Base-by-base conservation (phyloP, 2,888 invertebrate species). In the Phengaris alcon region DNA sequence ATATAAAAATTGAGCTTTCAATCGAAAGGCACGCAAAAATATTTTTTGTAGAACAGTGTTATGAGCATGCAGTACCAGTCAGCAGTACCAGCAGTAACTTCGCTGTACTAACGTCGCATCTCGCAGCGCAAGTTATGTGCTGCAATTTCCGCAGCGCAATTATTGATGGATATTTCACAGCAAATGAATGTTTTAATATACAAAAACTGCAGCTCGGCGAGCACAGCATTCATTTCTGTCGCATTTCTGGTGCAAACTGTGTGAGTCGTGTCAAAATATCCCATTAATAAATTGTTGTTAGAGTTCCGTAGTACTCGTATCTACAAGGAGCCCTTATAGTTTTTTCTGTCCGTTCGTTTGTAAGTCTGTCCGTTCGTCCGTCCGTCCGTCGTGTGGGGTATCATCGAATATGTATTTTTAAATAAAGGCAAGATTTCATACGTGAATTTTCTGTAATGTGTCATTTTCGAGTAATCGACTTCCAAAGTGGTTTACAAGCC, bases 111-210 rank as follows among this genome's bases (percentile, higher is more conserved):
- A 8, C 48, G 48, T 8, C 48, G 48, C 46, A 46, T 1, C 46
- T 6, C 22, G 3, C 13, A 44, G 64, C 13, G 12, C 64, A 35
- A 64, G 64, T 64, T 64, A 64, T 64, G 64, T 64, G 64, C 64
- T 12, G 64, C 64, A 64, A 64, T 64, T 64, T 64, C 64, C 64
- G 64, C 64, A 44, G 64, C 35, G 64, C 64, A 35, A 64, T 35
- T 35, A 35, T 13, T 64, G 64, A 64, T 64, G 64, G 64, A 64
- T 64, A 64, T 44, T 64, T 44, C 64, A 35, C 64, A 44, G 35
- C 64, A 64, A 64, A 64, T 64, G 35, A 64, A 64, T 64, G 35
- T 64, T 64, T 64, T 35, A 64, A 64, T 64, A 64, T 64, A 64
- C 64, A 64, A 64, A 64, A 64, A 64, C 64, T 64, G 35, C 64